phyloP scores from a whole-genome alignment of 2,797 vertebrate genomes.

The Craterocephalus amniculus region DNA sequence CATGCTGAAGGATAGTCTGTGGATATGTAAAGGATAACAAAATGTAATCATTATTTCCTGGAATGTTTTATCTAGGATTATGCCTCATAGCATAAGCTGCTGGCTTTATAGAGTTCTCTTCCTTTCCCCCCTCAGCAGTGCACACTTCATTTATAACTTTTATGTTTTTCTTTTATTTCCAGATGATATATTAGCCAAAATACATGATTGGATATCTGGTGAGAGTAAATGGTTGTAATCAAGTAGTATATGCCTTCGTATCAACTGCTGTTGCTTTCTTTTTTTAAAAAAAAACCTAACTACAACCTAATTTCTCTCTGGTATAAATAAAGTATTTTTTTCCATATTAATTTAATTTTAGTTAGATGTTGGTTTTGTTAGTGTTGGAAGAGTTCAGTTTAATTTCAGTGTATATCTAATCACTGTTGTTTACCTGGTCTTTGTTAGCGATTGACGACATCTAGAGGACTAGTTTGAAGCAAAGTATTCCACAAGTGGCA shows the following conservation, averaged over 20 bases:
- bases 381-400: conserved; percentile 25
- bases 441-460: conserved; percentile 42
- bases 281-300: no score
- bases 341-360: background rate
- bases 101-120: conserved; percentile 30
- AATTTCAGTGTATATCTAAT: conserved; percentile 37
- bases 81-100: conserved; percentile 43
- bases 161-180: conserved; percentile 46
- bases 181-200: conserved; percentile 59
- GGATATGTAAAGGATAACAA: conserved; percentile 56
- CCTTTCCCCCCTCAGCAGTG: conserved; percentile 22
- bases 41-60: conserved; percentile 62
- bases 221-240: conserved; percentile 45
- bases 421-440: conserved; percentile 36
- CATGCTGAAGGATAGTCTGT: conserved; percentile 19
- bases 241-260: conserved; percentile 40
- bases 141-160: conserved; percentile 34
- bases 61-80: conserved; percentile 66
- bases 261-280: conserved; percentile 23
- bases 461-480: background rate
- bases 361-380: conserved; percentile 12
- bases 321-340: background rate
- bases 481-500: conserved; percentile 42
- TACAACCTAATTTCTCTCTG: no score
- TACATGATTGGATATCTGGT: conserved; percentile 58